phyloP scores from a whole-genome alignment of 2,113 vertebrate species.

The Astur gentilis region DNA sequence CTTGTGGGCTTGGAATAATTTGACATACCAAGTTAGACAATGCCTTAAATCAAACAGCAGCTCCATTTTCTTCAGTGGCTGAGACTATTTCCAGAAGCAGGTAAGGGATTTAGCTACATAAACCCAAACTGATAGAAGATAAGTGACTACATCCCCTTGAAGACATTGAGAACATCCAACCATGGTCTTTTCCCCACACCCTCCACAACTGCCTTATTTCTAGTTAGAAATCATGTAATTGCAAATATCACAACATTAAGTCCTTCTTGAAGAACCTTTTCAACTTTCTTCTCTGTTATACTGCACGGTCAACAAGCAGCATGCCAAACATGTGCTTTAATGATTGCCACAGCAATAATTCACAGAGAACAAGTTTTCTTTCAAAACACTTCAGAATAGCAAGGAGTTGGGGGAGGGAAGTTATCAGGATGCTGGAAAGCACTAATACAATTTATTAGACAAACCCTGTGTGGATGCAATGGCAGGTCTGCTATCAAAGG shows the following conservation, averaged over 20 bases:
- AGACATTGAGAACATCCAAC: not conserved
- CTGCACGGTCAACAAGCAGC: not conserved
- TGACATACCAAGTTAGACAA: not conserved
- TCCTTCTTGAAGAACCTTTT: not conserved
- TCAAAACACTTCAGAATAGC: conserved; percentile 19
- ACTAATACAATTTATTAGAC: conserved; percentile 62
- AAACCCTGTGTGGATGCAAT: conserved; percentile 54
- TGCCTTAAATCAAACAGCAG: not conserved
- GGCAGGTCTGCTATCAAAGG: conserved; percentile 66
- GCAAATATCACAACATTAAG: not conserved
- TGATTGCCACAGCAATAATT: not conserved
- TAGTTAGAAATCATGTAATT: not conserved
- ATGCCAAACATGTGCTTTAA: not conserved
- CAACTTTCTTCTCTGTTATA: not conserved
- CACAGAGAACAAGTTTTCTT: conserved; percentile 15
- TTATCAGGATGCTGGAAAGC: conserved; percentile 47
- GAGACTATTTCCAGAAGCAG: not conserved
- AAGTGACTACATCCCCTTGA: not conserved
- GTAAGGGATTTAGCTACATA: not conserved
- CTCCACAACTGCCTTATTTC: not conserved
- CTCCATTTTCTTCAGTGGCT: not conserved
- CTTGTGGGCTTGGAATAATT: not conserved
- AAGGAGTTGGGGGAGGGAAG: conserved; percentile 25
- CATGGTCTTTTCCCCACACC: not conserved
- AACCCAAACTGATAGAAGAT: not conserved